Percentiles rank a stretch among this genome's conserved stretches.
phyloP scores from a whole-genome alignment of 2,113 vertebrate species.

The Gobio gobio region DNA sequence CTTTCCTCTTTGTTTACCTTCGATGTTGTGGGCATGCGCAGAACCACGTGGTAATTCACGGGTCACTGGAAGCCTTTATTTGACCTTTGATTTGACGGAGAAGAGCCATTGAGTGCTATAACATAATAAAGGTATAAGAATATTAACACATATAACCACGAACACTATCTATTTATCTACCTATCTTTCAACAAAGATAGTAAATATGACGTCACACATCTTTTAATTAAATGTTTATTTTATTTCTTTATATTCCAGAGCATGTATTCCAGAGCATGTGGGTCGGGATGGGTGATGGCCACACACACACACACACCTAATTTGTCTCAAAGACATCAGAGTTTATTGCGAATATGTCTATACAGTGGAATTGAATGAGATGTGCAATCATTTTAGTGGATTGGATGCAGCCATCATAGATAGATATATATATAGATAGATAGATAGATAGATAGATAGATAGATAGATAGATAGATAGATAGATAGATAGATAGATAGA shows the following conservation, averaged over 20 bases:
- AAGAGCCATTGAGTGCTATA: not conserved
- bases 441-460: not conserved
- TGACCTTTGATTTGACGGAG: not conserved
- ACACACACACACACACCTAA: no score
- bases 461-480: not conserved
- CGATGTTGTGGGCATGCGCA: slow-evolving; percentile 59
- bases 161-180: not conserved
- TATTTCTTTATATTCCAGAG: not conserved
- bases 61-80: not conserved
- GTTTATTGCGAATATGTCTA: not conserved
- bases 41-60: not conserved
- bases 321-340: not conserved
- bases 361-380: no score
- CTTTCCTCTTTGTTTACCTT: slow-evolving; percentile 79
- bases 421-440: no score
- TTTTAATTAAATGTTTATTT: not conserved
- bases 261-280: not conserved
- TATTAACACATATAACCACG: not conserved
- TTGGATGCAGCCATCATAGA: no score
- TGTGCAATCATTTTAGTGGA: no score
- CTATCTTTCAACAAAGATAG: not conserved
- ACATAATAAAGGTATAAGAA: not conserved
- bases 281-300: no score
- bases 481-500: not conserved
- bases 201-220: not conserved